phyloP scores from a whole-genome alignment of 2,888 invertebrate genomes.

The Pristionchus maxplancki region DNA sequence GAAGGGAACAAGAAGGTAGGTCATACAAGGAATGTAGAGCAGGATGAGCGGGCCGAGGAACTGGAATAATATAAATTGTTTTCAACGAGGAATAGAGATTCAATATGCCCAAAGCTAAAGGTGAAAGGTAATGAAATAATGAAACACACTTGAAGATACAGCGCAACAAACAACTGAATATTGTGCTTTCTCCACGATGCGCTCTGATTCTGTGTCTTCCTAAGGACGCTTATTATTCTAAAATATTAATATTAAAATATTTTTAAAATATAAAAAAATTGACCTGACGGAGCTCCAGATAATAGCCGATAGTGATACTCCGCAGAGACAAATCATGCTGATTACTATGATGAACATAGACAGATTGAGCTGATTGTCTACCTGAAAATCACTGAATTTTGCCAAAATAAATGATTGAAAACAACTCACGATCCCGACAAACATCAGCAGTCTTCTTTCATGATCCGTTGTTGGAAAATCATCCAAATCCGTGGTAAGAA shows the following conservation, averaged over 20 bases:
- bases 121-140: neutral
- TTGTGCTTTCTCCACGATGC: neutral
- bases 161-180: neutral
- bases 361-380: neutral
- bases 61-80: neutral
- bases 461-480: neutral
- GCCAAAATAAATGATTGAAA: neutral
- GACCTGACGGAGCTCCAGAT: neutral
- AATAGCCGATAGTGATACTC: neutral
- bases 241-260: neutral
- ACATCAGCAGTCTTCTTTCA: neutral
- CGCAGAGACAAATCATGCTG: neutral
- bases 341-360: neutral
- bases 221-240: neutral
- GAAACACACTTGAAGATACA: neutral
- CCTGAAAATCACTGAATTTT: neutral
- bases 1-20: neutral
- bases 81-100: neutral
- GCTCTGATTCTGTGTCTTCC: neutral
- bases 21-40: neutral
- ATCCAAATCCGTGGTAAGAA: neutral
- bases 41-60: neutral
- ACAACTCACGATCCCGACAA: neutral
- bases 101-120: neutral
- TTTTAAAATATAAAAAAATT: neutral